Evolutionary conservation across 2,113 vertebrate species (phyloP).

Genomic region (Cathartes aura): DNA sequence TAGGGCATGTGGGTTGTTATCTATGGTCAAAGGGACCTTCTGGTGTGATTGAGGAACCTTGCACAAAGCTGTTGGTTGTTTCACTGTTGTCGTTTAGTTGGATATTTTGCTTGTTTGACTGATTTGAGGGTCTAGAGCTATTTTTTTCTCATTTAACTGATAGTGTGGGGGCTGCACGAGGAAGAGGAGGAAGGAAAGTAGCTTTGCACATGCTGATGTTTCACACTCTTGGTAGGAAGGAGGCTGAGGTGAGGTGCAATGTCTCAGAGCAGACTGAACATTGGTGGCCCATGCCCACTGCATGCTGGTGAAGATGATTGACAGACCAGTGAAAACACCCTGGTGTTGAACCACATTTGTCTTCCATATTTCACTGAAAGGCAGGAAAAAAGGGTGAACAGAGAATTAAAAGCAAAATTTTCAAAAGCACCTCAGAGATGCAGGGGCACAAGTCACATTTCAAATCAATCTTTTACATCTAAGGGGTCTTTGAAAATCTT

Average conservation of each 20-base stretch:
- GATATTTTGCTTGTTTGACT: background rate
- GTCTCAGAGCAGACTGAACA: background rate
- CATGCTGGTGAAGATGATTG: background rate
- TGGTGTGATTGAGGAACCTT: background rate
- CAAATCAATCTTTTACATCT: slow-evolving; percentile 46
- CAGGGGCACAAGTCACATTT: slow-evolving; percentile 50
- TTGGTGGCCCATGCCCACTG: background rate
- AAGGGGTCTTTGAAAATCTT: slow-evolving; percentile 39
- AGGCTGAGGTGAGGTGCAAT: background rate
- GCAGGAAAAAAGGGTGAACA: background rate
- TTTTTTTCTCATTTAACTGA: background rate
- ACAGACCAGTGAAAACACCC: background rate
- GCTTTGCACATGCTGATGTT: background rate
- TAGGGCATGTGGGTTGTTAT: background rate
- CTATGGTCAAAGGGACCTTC: background rate
- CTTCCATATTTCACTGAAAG: background rate
- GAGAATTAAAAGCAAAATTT: slow-evolving; percentile 27
- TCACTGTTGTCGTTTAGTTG: background rate
- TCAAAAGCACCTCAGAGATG: slow-evolving; percentile 9
- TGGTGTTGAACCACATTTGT: slow-evolving; percentile 6
- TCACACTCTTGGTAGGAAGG: background rate
- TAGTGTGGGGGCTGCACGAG: background rate
- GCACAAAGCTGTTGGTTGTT: background rate
- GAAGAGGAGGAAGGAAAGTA: background rate
- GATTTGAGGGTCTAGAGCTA: background rate